Base-by-base conservation (phyloP, 2,797 vertebrate species). In the Malurus splendens region DNA sequence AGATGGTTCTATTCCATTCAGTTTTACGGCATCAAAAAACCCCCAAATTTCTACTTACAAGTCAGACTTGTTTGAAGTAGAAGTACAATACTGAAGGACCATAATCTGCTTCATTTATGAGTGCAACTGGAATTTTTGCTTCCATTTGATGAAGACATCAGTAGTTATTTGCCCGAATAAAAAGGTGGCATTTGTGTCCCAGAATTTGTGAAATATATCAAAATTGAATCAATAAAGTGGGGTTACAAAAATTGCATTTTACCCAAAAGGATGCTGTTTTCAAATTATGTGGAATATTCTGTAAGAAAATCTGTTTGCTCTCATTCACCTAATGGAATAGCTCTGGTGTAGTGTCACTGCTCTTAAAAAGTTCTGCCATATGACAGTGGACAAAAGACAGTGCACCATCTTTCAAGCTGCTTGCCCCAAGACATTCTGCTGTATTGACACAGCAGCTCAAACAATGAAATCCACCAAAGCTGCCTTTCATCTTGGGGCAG, bases 401-500 rank as follows among this genome's bases (percentile, higher is more conserved):
- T 20, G 24, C 60, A 47, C 76, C 42, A 27, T 83, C 64, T 67
- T 66, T 79, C 36, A 22, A 39, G 72, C 61, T 71, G 50, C 54
- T 87, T 82, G 64, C 77, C 77, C 57, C 33, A 60, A 85, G 82
- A 82, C 54, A 81, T 90, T 86, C 50, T 87, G 45, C 48, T 71
- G 2, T 55, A 45, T 44, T 94, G 68, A 64, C 72, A 80, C 82
- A 86, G 75, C 60, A 82, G 60, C 6, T 70, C 86, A 93, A 93
- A 89, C 82, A 95, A 80, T 65, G 76, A 75, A 71, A 57, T 83
- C 92, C 67, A 91, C 94, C 87, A 93, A 94, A 94, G 80, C 77
- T 78, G 70, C 78, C 71, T 95, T 94, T 90, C 44, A 90, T 92
- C 51, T 65, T 24, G 1, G 66, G 60, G 82, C 82, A 90, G 82